Base-by-base conservation (phyloP, 2,888 invertebrate genomes). In the Drosophila hawaiiensis region DNA sequence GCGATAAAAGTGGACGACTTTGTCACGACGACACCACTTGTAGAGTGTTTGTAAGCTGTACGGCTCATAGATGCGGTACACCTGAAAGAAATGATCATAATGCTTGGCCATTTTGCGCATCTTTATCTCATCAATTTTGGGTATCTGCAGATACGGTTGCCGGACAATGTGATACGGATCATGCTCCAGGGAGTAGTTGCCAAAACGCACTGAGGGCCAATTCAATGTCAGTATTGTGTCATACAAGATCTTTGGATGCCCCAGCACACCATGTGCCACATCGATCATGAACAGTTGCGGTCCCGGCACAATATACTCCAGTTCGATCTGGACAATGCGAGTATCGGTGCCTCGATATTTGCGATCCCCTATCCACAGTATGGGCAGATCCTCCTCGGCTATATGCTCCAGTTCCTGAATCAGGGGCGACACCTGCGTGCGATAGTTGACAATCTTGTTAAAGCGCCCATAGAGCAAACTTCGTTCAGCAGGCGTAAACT, bases 361-460 rank as follows among this genome's bases (percentile, higher is more conserved):
- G 4, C 92, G 90, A 39, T 91, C 85, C 0, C 93, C 93, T n/a
- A 93, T 91, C 93, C 93, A 93, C 39, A 93, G 73, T 14, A 93
- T 80, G 4, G 93, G 92, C 19, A 85, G 62, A 82, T 93, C 91
- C 55, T 88, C 77, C 0, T 81, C 75, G 16, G 69, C 33, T 3
- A 93, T 79, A 66, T 79, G 80, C 37, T 73, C 49, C 6, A 93
- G 69, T 49, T 93, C 93, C 72, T 91, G 89, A n/a, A 93, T 82
- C 4, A 93, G 73, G 0, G 93, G 93, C 1, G 93, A 93, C 9
- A 82, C 73, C 70, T 93, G 93, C 3, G 76, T 69, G 2, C 92
- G 91, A 77, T 90, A 93, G 73, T 93, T 93, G 0, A 86, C 84
- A 3, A 89, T 82, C 47, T 73, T 85, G 58, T 92, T 88, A 50